Base-by-base conservation (phyloP, 2,888 invertebrate species). In the Eustalomyia histrio region DNA sequence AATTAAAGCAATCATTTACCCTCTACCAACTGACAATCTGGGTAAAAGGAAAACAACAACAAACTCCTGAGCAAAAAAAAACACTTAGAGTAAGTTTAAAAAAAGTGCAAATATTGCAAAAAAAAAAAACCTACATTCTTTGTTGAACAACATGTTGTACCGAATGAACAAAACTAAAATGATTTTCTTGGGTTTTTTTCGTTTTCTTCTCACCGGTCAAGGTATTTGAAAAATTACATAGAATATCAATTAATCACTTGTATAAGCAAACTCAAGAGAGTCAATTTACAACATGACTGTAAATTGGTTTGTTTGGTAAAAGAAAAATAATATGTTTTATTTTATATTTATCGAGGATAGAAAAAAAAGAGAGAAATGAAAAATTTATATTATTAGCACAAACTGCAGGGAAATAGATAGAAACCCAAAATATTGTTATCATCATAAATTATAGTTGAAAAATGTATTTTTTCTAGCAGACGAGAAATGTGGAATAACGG, bases 241-340 rank as follows among this genome's bases (percentile, higher is more conserved):
- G 24, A 60, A 61, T 55, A 67, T 67, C 78, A 78, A 78, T 78
- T 78, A 78, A 78, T 78, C 78, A 72, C 65, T 72, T 65, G 57
- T 60, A 29, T 16, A 24, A 53, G 24, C 33, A 71, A 65, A 60
- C 43, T 53, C 60, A 64, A 39, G 69, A 64, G 63, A 16, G 57
- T 71, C 57, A 63, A 50, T 8, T 58, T 8, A 52, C 64, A 50
- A n/a, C 33, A 24, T 8, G 29, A 47, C 43, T n/a, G 43, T 47
- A 47, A 47, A 47, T 47, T 12, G 43, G 6, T n/a, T 47, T 47
- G 14, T 5, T 47, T 47, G 29, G 29, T 14, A 47, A 47, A 47
- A 47, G 10, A 7, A 47, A 47, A 47, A 47, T 12, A 47, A 47
- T 47, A 47, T 7, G 29, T 29, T 29, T 29, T 29, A 29, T 29